Percentiles rank a stretch among this genome's conserved stretches.
These are phyloP conservation scores for Stomatorhinus walkeri DNA, from an alignment of 2,797 vertebrate genomes.

Conservation along the genomic window DNA sequence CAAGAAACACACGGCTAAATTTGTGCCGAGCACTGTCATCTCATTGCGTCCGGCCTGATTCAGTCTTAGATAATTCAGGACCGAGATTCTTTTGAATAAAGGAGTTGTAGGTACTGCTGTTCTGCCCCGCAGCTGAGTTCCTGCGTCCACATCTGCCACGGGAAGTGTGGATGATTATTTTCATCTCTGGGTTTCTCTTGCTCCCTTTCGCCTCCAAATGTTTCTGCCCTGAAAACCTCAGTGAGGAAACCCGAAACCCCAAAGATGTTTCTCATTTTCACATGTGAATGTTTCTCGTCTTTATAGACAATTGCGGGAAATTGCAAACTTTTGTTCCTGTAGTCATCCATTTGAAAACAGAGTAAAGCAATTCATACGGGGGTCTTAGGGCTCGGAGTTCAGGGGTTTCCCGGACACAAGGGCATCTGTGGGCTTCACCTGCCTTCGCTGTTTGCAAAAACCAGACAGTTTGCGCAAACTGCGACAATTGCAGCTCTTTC, in stretches of 20 bases:
- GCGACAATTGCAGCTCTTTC: not conserved
- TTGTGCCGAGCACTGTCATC: conserved; percentile 1
- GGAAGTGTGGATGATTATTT: not conserved
- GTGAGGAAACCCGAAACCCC: not conserved
- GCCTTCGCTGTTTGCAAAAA: not conserved
- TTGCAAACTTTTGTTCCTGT: conserved; percentile 25
- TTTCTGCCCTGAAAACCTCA: not conserved
- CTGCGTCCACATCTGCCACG: not conserved
- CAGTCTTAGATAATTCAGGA: conserved; percentile 27
- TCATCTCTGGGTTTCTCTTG: not conserved
- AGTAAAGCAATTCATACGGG: conserved; percentile 16
- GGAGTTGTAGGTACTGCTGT: not conserved
- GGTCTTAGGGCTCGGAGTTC: conserved; percentile 19
- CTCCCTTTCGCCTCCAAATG: not conserved
- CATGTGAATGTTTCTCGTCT: conserved; percentile 14
- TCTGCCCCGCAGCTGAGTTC: not conserved
- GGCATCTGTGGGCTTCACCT: conserved; percentile 8
- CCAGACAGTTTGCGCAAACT: not conserved
- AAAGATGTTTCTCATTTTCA: conserved; percentile 39
- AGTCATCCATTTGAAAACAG: conserved; percentile 19
- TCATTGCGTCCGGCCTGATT: conserved; percentile 19
- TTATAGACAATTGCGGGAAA: conserved; percentile 20
- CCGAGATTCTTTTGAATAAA: conserved; percentile 20
- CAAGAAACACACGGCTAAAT: conserved; percentile 17
- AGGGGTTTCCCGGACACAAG: conserved; percentile 13